These are phyloP conservation scores for Falcunculus frontatus DNA, from an alignment of 2,113 vertebrate species.

Conservation along the genomic window DNA sequence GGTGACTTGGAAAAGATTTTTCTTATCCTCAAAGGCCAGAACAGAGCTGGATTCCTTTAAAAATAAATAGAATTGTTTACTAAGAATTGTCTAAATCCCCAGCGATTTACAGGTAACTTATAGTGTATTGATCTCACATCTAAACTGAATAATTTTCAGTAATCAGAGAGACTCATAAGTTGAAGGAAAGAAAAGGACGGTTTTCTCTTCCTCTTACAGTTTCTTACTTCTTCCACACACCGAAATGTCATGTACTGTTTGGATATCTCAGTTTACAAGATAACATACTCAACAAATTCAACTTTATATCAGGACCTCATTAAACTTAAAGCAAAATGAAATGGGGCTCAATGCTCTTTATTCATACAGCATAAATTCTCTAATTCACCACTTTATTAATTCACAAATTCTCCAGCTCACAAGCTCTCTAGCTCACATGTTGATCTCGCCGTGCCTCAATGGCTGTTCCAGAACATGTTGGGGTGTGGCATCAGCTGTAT, in stretches of 20 bases:
- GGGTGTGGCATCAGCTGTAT: neutral
- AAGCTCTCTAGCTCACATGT: neutral
- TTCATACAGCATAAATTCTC: neutral
- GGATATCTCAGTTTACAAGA: neutral
- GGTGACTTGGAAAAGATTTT: neutral
- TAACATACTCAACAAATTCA: neutral
- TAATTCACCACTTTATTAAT: neutral
- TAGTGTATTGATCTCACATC: neutral
- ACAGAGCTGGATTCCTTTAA: neutral
- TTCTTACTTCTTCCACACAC: neutral
- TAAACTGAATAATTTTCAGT: neutral
- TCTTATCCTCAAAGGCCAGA: neutral
- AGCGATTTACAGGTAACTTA: neutral
- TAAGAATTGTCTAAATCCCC: neutral
- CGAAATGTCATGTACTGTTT: neutral
- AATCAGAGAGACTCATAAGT: neutral
- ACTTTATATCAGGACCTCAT: neutral
- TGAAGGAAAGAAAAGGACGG: neutral
- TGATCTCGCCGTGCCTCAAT: rapidly evolving
- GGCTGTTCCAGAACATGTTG: neutral
- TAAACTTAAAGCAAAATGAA: neutral
- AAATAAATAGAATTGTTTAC: neutral
- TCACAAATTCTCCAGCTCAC: neutral
- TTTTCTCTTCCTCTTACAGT: neutral
- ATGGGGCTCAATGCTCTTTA: neutral